A percentile compares a stretch with the other conserved stretches of the same genome.
These are phyloP conservation scores for Rattus rattus DNA, from an alignment of 2,113 vertebrate genomes.

Conservation along the genomic window DNA sequence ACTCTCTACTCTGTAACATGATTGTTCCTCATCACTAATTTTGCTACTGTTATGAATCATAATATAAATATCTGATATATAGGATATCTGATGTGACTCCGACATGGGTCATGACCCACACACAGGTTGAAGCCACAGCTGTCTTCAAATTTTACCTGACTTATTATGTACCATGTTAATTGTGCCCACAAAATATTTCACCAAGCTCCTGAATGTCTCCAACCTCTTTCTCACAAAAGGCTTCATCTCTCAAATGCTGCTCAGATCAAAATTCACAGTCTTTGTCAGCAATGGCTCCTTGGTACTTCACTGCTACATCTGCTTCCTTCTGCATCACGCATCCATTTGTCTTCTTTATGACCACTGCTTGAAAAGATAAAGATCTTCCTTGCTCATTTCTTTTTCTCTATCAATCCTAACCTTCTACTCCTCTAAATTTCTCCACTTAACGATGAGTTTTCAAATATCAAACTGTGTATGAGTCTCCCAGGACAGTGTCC, in stretches of 20 bases:
- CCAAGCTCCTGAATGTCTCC: too few relatives aligned
- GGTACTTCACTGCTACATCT: accelerated
- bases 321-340: not conserved
- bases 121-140: not conserved
- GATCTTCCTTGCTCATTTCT: not conserved
- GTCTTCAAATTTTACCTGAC: not conserved
- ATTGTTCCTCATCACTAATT: not conserved
- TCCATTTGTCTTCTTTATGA: accelerated
- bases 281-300: accelerated
- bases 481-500: not conserved
- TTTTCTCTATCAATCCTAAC: not conserved
- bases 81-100: too few relatives aligned
- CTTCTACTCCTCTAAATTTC: accelerated
- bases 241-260: not conserved
- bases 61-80: too few relatives aligned
- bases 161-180: not conserved
- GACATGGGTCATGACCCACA: too few relatives aligned
- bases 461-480: not conserved
- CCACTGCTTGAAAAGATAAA: not conserved
- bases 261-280: not conserved
- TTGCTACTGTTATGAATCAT: too few relatives aligned
- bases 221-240: not conserved
- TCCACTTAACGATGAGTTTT: not conserved
- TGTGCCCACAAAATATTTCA: not conserved
- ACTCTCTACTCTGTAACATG: too few relatives aligned